phyloP scores from a whole-genome alignment of 1,140 invertebrate genomes.

The Habropoda laboriosa region DNA sequence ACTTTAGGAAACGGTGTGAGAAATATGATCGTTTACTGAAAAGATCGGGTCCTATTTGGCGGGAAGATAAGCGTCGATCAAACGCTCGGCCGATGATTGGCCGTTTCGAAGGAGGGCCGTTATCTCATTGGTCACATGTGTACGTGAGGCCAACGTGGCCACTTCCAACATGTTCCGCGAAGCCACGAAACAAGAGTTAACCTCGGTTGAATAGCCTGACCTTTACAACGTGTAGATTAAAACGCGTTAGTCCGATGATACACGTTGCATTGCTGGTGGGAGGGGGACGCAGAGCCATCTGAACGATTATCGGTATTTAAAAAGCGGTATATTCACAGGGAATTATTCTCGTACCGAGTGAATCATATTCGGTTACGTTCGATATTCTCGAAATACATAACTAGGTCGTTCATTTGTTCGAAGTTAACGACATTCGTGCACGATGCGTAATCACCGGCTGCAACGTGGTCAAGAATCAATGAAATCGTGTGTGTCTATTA shows the following conservation, averaged over 20 bases:
- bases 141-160: slow-evolving; percentile 45
- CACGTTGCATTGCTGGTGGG: not conserved
- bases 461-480: not conserved
- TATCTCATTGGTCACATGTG: slow-evolving; percentile 1
- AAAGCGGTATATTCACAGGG: not conserved
- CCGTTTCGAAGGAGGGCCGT: not conserved
- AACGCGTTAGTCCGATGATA: not conserved
- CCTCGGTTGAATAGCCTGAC: slow-evolving; percentile 14
- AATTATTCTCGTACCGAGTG: slow-evolving; percentile 21
- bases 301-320: slow-evolving; percentile 14
- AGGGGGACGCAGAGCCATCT: too few species aligned
- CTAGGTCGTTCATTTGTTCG: not conserved
- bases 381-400: not conserved
- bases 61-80: slow-evolving; percentile 28
- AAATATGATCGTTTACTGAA: slow-evolving; percentile 27
- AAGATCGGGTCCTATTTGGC: slow-evolving; percentile 38
- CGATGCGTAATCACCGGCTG: not conserved
- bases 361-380: not conserved
- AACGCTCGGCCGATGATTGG: slow-evolving; percentile 12
- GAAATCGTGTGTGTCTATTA: not conserved
- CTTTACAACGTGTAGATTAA: slow-evolving; percentile 38
- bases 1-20: not conserved
- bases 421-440: slow-evolving; percentile 3
- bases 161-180: slow-evolving; percentile 42
- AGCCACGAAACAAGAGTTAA: slow-evolving; percentile 36